phyloP scores from a whole-genome alignment of 2,888 invertebrate species.

The Calliscelio sp. region DNA sequence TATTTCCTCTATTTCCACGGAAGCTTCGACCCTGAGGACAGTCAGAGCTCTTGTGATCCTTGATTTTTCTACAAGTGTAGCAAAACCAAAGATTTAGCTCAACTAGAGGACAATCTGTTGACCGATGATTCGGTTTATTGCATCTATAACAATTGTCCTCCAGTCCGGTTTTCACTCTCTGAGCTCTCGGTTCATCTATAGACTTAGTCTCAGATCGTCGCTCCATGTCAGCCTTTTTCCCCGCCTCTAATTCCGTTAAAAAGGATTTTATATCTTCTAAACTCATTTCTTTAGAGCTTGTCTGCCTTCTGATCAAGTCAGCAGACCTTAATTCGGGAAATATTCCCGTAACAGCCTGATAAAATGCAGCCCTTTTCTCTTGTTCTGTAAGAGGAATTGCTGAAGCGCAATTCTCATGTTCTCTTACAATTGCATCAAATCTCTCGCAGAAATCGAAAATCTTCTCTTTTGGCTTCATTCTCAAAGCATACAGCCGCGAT shows the following conservation, averaged over 20 bases:
- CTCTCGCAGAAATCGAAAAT: constrained; percentile 52
- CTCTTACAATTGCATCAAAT: constrained; percentile 60
- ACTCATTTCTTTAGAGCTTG: constrained; percentile 56
- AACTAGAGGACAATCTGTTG: background rate
- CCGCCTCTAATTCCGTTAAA: constrained; percentile 2
- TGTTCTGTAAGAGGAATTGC: constrained; percentile 34
- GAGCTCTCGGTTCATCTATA: background rate
- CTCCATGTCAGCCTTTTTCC: background rate
- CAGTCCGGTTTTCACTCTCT: background rate
- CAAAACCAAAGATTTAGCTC: background rate
- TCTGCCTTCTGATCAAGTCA: constrained; percentile 33
- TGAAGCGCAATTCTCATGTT: constrained; percentile 38
- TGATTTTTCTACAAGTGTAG: background rate
- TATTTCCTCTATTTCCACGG: too few relatives aligned
- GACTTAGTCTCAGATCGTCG: too few relatives aligned
- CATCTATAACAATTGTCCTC: background rate
- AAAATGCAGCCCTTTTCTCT: constrained; percentile 59
- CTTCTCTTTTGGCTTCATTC: constrained; percentile 23
- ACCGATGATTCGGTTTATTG: background rate
- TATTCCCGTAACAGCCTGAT: constrained; percentile 62
- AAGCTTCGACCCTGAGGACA: background rate
- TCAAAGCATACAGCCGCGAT: constrained; percentile 39
- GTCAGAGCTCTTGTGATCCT: background rate
- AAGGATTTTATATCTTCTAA: background rate
- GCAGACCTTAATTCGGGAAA: constrained; percentile 42